Evolutionary conservation across 2,113 vertebrate genomes (phyloP), one percentile per base, ranked within the genome.

Genomic region (Ictalurus punctatus): DNA sequence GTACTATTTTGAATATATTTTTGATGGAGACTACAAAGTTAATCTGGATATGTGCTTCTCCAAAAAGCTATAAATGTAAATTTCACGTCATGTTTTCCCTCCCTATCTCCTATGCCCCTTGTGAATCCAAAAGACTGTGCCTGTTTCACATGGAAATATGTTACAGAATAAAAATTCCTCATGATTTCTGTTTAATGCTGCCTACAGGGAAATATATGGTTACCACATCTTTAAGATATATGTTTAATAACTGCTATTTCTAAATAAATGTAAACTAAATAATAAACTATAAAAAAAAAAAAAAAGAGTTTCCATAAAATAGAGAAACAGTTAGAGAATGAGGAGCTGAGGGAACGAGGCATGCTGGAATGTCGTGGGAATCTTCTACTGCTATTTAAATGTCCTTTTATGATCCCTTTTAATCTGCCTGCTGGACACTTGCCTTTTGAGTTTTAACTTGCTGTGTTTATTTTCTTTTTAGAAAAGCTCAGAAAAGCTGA

Each of bases 271-370:
- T 25, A 56, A 56, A 30, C 25, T n/a, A 80, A 56, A 80, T 80
- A 30, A 30, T 30, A 56, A 81, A 30, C 16, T 1, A 78, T n/a
- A 12, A 48, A 48, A 48, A 84, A 92, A 5, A 12, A 48, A 48
- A 48, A 84, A 92, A 5, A 78, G 25, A 40, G 6, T 34, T 17
- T 79, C 44, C 76, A 91, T 82, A 90, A 92, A 89, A 91, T 85
- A 71, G 13, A 88, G 86, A 90, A 73, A 84, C 88, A 52, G 91
- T 90, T 88, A 86, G 30, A 86, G 84, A 84, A 92, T 78, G 92
- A 89, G 87, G 71, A 93, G 30, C 14, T 52, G 65, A 89, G 69
- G 80, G n/a, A 84, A 63, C 61, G 79, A 82, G 25, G 82, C 59
- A 82, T 37, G 65, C 69, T 83, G 88, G 83, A 87, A 89, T 89